Percentiles rank a stretch among this genome's conserved stretches.
Conservation (phyloP, 2,888 invertebrate genomes). For the Epirrita christyi region DNA sequence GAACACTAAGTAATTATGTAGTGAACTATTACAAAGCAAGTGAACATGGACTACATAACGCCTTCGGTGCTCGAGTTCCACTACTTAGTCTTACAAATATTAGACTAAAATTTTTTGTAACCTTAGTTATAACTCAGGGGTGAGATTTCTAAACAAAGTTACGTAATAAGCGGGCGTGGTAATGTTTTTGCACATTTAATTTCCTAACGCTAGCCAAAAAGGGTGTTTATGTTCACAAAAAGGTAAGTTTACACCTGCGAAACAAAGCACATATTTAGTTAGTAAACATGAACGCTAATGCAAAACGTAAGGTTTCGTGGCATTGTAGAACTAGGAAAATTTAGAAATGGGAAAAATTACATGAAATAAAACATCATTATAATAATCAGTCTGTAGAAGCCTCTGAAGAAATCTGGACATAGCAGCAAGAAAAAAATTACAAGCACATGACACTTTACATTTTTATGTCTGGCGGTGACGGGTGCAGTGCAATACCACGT, state of each 20-base stretch:
- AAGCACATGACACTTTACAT: too few relatives aligned
- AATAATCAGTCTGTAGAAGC: too few relatives aligned
- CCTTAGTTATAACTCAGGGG: background rate
- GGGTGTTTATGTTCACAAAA: slow-evolving; percentile 32
- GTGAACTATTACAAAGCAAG: too few relatives aligned
- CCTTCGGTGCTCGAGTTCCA: too few relatives aligned
- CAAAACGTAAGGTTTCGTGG: slow-evolving; percentile 32
- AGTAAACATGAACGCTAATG: slow-evolving; percentile 41
- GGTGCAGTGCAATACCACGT: too few relatives aligned
- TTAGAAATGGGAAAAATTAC: slow-evolving; percentile 5
- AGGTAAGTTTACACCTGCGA: slow-evolving; percentile 34
- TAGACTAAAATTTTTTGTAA: background rate
- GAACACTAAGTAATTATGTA: too few relatives aligned
- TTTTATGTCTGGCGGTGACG: too few relatives aligned
- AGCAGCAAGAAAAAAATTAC: too few relatives aligned
- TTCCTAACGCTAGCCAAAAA: slow-evolving; percentile 29
- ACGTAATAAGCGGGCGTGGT: background rate
- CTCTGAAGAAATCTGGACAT: too few relatives aligned
- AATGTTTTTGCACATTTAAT: slow-evolving; percentile 31
- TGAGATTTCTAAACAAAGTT: background rate
- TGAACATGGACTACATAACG: too few relatives aligned
- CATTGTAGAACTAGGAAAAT: slow-evolving; percentile 14
- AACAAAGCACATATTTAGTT: slow-evolving; percentile 36
- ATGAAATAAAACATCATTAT: background rate
- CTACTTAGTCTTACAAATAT: background rate